phyloP scores from a whole-genome alignment of 2,113 vertebrate genomes.

The Strix aluco region DNA sequence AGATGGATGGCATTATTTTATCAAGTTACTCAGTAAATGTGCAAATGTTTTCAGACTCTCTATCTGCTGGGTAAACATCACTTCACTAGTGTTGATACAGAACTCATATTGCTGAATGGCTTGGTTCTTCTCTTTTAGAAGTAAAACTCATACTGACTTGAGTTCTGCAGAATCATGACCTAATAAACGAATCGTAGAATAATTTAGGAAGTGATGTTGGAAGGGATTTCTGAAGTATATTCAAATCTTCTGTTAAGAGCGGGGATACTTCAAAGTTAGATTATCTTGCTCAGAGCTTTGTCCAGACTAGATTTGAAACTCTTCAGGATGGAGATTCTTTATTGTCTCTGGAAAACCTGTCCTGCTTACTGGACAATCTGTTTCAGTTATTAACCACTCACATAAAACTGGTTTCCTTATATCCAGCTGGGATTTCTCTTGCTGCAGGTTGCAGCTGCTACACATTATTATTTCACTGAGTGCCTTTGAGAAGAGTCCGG shows the following conservation, averaged over 20 bases:
- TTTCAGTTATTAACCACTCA: neutral
- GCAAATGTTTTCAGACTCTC: neutral
- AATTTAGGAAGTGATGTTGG: neutral
- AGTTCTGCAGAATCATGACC: neutral
- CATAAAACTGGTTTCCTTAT: neutral
- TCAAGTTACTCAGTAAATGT: neutral
- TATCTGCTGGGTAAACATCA: neutral
- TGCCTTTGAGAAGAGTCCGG: neutral
- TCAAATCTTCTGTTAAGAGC: neutral
- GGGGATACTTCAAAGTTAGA: neutral
- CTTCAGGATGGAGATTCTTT: neutral
- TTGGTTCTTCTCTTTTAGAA: neutral
- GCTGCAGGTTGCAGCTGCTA: neutral
- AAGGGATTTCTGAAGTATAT: neutral
- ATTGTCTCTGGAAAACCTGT: neutral
- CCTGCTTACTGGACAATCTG: neutral
- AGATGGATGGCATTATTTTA: neutral
- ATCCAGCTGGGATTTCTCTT: neutral
- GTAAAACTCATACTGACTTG: neutral
- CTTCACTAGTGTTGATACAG: neutral
- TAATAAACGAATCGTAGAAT: neutral
- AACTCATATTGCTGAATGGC: neutral
- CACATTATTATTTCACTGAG: neutral
- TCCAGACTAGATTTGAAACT: neutral
- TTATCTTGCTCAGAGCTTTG: neutral